A percentile compares a stretch with the other conserved stretches of the same genome.
Conservation (phyloP, 2,888 invertebrate species). For the Penaeus monodon region DNA sequence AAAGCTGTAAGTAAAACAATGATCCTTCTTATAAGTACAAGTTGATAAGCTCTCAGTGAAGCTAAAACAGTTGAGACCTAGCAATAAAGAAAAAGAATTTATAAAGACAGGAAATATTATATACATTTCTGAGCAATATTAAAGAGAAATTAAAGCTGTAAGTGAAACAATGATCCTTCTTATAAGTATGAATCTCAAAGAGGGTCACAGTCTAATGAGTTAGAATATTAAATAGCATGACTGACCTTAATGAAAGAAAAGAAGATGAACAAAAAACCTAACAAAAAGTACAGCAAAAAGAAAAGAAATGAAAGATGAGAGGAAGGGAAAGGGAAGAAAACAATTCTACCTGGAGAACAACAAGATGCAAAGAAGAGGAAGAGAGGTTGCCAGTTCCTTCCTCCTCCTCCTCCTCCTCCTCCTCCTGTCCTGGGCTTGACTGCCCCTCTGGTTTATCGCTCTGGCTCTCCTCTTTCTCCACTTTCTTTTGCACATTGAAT, state of each 20-base stretch:
- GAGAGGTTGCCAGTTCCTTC: constrained; percentile 29
- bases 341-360: constrained; percentile 41
- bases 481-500: constrained; percentile 37
- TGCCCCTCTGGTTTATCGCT: not conserved
- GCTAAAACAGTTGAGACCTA: constrained; percentile 69
- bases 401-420: constrained; percentile 12
- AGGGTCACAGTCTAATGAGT: no score
- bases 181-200: no score
- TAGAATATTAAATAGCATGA: no score
- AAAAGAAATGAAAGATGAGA: not conserved
- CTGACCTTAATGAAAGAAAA: not conserved
- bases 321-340: not conserved
- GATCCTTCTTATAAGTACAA: no score
- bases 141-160: no score
- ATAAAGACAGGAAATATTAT: not conserved
- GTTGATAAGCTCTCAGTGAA: constrained; percentile 70
- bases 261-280: not conserved
- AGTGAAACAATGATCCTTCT: no score
- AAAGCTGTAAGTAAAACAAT: no score
- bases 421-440: not conserved
- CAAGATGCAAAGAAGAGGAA: constrained; percentile 41
- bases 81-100: not conserved
- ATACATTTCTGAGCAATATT: no score
- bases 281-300: no score
- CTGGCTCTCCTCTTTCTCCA: constrained; percentile 1